Conservation (phyloP, 2,888 invertebrate genomes). For the Entomobrya multifasciata region DNA sequence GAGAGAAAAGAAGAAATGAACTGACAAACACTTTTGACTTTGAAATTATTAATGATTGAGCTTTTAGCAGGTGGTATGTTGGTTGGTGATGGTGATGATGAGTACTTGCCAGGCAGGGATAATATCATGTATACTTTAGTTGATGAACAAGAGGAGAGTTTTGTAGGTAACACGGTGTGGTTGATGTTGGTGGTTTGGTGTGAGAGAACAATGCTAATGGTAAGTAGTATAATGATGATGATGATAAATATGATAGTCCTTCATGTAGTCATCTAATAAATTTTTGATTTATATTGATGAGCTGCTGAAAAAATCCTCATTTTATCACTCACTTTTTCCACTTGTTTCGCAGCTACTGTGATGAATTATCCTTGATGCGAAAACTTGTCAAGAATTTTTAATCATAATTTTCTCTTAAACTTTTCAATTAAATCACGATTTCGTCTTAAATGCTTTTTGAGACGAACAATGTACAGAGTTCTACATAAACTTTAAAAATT, state of each 20-base stretch:
- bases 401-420: slow-evolving; percentile 1
- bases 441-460: too few species aligned
- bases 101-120: background rate
- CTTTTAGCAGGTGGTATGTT: slow-evolving; percentile 42
- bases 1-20: slow-evolving; percentile 53
- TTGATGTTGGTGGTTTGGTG: too few species aligned
- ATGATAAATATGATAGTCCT: slow-evolving; percentile 38
- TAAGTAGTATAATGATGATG: slow-evolving; percentile 27
- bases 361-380: slow-evolving; percentile 19
- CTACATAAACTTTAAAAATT: background rate
- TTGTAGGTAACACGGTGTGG: slow-evolving; percentile 16
- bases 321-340: slow-evolving; percentile 37
- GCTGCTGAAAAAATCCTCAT: slow-evolving; percentile 23
- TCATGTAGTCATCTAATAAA: slow-evolving; percentile 44
- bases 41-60: slow-evolving; percentile 67
- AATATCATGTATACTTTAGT: slow-evolving; percentile 13
- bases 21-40: slow-evolving; percentile 65
- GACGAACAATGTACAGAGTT: too few species aligned
- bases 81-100: slow-evolving; percentile 2
- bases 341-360: slow-evolving; percentile 44
- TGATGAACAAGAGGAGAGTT: background rate
- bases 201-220: too few species aligned
- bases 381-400: slow-evolving; percentile 1
- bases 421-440: slow-evolving; percentile 12
- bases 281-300: slow-evolving; percentile 64